A percentile compares a stretch with the other conserved stretches of the same genome.
These are phyloP conservation scores for Riparia riparia DNA, from an alignment of 2,113 vertebrate species.

Conservation along the genomic window DNA sequence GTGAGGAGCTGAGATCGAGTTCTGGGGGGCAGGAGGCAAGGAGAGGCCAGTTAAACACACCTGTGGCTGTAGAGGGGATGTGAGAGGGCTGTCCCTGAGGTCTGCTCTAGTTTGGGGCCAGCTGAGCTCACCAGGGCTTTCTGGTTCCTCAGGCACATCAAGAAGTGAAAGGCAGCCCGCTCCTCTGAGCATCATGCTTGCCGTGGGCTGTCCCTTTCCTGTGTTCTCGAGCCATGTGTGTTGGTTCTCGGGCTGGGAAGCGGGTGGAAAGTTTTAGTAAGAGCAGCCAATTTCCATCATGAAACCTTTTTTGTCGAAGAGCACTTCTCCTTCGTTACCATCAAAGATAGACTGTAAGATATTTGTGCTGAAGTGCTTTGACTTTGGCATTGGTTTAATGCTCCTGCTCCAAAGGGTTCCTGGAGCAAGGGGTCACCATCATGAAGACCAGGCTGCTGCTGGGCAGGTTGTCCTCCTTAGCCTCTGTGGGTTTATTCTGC, in stretches of 20 bases:
- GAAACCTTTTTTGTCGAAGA: not conserved
- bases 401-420: not conserved
- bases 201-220: accelerated
- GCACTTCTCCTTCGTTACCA: accelerated
- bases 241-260: not conserved
- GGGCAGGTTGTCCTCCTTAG: not conserved
- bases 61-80: accelerated
- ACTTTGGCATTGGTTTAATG: not conserved
- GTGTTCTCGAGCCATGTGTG: accelerated
- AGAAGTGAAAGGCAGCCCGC: not conserved
- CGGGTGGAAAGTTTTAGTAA: not conserved
- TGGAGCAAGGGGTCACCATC: not conserved
- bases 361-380: not conserved
- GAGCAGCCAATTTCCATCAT: not conserved
- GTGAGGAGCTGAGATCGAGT: accelerated
- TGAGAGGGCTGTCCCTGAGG: not conserved
- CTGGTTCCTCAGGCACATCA: accelerated
- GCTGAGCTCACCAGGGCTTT: not conserved
- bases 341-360: accelerated
- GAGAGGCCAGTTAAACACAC: not conserved
- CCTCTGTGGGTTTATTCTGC: not conserved
- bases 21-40: not conserved
- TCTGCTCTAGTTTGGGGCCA: not conserved
- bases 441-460: not conserved
- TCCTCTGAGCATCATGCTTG: accelerated